Percentiles rank a stretch among this genome's conserved stretches.
Conservation (phyloP, 2,797 vertebrate species). For the Petrocephalus sullivani region DNA sequence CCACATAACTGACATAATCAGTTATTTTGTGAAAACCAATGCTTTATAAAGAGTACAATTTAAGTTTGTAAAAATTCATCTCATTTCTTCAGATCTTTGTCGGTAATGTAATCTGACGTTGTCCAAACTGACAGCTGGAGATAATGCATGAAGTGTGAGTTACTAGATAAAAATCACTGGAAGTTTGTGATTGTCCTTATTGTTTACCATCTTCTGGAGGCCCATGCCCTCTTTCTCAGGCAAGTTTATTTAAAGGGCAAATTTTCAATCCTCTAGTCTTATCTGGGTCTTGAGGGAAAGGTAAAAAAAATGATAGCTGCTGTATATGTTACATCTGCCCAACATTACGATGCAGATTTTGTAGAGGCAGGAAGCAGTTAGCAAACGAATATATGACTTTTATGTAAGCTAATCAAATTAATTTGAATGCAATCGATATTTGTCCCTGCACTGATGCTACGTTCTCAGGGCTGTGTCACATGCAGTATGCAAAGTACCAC, state of each 20-base stretch:
- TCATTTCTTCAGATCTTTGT: neutral
- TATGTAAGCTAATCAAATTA: neutral
- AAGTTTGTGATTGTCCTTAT: neutral
- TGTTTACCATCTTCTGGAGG: neutral
- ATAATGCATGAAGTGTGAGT: neutral
- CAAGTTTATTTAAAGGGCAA: neutral
- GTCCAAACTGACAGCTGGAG: neutral
- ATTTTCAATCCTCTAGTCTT: neutral
- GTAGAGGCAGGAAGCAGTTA: neutral
- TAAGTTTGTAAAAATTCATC: neutral
- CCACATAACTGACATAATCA: neutral
- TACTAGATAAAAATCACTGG: neutral
- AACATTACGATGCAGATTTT: neutral
- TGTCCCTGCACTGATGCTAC: neutral
- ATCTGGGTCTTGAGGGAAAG: neutral
- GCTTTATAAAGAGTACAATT: neutral
- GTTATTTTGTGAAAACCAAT: neutral
- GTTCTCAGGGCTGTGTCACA: neutral
- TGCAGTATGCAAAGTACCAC: neutral
- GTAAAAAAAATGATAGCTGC: neutral
- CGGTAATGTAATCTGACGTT: neutral
- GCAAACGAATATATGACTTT: neutral
- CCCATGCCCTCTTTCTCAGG: neutral
- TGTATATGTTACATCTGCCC: neutral
- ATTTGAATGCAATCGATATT: neutral